Conservation (phyloP, 2,888 invertebrate species). For the Cephus sareptanus region DNA sequence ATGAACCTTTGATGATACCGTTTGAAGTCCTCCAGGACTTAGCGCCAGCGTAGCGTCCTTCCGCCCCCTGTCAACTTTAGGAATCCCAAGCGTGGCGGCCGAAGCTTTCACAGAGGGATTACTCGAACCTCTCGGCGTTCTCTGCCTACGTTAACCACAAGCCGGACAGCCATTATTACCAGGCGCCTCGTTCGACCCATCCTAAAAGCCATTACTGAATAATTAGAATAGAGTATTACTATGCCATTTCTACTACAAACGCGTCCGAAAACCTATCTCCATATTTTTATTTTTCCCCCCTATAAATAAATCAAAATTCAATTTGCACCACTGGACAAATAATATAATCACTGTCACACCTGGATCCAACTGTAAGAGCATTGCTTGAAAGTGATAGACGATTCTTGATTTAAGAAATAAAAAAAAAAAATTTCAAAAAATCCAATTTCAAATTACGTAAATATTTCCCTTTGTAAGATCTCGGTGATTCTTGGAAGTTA, state of each 20-base stretch:
- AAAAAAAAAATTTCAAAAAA: not conserved
- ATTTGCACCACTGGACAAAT: not conserved
- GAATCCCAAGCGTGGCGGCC: constrained; percentile 34
- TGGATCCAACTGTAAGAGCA: no score
- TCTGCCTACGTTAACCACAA: constrained; percentile 56
- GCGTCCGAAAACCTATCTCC: not conserved
- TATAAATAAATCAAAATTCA: not conserved
- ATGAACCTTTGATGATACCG: constrained; percentile 63
- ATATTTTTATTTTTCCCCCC: not conserved
- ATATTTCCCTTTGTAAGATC: not conserved
- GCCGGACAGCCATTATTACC: constrained; percentile 62
- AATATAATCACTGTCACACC: not conserved
- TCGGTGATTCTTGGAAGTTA: not conserved
- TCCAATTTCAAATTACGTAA: not conserved
- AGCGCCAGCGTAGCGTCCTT: constrained; percentile 38
- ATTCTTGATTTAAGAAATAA: not conserved
- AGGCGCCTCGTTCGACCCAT: constrained; percentile 36
- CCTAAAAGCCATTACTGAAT: constrained; percentile 40
- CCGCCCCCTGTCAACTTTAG: constrained; percentile 40
- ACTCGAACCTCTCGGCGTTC: constrained; percentile 52
- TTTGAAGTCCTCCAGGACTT: constrained; percentile 50
- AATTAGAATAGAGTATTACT: constrained; percentile 45
- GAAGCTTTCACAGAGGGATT: constrained; percentile 59
- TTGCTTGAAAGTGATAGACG: not conserved
- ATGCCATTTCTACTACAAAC: not conserved